These are phyloP conservation scores for Tromatobia lineatoria DNA, from an alignment of 2,888 invertebrate species.

Conservation along the genomic window DNA sequence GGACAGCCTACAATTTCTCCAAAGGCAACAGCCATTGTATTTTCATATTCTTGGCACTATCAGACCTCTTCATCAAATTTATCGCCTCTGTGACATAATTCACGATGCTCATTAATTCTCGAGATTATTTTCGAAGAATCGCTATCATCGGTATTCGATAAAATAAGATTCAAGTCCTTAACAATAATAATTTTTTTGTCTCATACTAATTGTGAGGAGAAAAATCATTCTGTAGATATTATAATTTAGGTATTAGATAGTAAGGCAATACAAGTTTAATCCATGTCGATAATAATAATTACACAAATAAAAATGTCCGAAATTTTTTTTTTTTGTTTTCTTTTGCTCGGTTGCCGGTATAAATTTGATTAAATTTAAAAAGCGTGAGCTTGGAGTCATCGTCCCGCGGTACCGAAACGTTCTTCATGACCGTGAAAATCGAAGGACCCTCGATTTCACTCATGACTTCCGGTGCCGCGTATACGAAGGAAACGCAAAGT, in stretches of 20 bases:
- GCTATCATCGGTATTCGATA: background rate
- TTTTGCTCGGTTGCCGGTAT: too few species aligned
- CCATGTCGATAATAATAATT: background rate
- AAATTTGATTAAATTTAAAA: too few species aligned
- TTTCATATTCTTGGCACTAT: background rate
- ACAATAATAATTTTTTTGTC: background rate
- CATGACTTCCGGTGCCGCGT: background rate
- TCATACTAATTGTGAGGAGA: too few species aligned
- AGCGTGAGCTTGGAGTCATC: background rate
- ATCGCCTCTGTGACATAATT: background rate
- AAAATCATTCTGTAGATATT: background rate
- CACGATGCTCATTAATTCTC: background rate
- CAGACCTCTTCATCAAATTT: background rate
- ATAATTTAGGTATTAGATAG: too few species aligned
- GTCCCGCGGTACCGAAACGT: background rate
- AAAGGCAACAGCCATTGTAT: background rate
- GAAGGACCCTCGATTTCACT: slow-evolving; percentile 4
- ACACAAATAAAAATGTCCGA: too few species aligned
- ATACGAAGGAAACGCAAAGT: slow-evolving; percentile 14
- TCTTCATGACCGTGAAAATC: slow-evolving; percentile 2
- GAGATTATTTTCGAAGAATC: background rate
- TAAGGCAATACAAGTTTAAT: too few species aligned
- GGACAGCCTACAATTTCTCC: slow-evolving; percentile 29
- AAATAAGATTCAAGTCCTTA: background rate
- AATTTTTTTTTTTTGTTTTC: too few species aligned